These are phyloP conservation scores for Brachylomia viminalis DNA, from an alignment of 2,888 invertebrate genomes.

Conservation along the genomic window DNA sequence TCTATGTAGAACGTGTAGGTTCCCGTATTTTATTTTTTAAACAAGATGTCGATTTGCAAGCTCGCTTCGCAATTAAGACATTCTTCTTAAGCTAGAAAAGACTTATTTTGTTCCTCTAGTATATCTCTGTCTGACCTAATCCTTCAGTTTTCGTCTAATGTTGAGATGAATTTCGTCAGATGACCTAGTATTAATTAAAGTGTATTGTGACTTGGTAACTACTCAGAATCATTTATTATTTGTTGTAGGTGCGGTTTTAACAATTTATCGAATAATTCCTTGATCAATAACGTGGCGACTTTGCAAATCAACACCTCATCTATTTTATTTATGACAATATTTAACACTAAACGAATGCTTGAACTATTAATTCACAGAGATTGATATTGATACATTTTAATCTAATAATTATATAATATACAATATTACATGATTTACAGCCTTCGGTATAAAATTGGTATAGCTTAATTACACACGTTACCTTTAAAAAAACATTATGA, in stretches of 20 bases:
- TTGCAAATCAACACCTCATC: slow-evolving; percentile 14
- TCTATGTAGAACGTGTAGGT: not conserved
- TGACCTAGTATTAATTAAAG: too few relatives aligned
- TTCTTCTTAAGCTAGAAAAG: not conserved
- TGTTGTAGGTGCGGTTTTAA: not conserved
- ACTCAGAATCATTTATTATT: not conserved
- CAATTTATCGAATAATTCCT: not conserved
- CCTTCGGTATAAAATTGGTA: not conserved
- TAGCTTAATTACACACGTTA: not conserved
- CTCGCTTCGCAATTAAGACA: not conserved
- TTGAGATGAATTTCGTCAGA: too few relatives aligned
- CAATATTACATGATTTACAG: slow-evolving; percentile 25
- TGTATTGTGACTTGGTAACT: not conserved
- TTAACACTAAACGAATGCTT: not conserved
- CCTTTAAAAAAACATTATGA: slow-evolving; percentile 5
- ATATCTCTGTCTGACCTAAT: not conserved
- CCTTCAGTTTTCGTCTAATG: not conserved
- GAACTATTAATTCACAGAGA: not conserved
- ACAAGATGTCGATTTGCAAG: not conserved
- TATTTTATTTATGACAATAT: not conserved
- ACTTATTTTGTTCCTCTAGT: not conserved
- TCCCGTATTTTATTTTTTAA: not conserved
- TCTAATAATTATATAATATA: slow-evolving; percentile 7
- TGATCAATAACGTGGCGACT: not conserved
- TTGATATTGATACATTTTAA: slow-evolving; percentile 9